phyloP scores from a whole-genome alignment of 2,797 vertebrate genomes.

The Adrianichthys oophorus region DNA sequence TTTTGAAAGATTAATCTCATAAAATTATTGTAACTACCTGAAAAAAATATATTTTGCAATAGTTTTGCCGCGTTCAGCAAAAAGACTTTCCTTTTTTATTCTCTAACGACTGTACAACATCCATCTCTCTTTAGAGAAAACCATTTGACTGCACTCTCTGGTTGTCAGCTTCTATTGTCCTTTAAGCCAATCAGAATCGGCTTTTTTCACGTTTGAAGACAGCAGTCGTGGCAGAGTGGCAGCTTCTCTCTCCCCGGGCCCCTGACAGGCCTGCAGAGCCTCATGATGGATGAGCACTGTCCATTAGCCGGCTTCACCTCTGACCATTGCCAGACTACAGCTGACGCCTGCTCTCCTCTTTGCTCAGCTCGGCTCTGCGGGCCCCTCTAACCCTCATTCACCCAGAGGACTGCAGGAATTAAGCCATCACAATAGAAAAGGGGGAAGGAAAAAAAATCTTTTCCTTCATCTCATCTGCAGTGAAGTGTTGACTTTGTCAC shows the following conservation, averaged over 20 bases:
- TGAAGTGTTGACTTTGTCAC: constrained; percentile 56
- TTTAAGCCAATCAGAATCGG: constrained; percentile 63
- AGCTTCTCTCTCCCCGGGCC: constrained; percentile 71
- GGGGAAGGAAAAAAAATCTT: constrained; percentile 3
- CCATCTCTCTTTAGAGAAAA: constrained; percentile 40
- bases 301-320: constrained; percentile 82
- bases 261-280: constrained; percentile 77
- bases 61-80: too few relatives aligned
- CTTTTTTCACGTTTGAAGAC: constrained; percentile 58
- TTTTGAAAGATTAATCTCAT: too few relatives aligned
- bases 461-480: constrained; percentile 34
- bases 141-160: constrained; percentile 52
- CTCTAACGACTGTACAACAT: constrained; percentile 23
- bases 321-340: constrained; percentile 79
- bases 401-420: constrained; percentile 74
- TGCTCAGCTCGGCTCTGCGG: constrained; percentile 42
- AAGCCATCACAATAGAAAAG: constrained; percentile 74
- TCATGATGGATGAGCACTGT: constrained; percentile 85
- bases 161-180: constrained; percentile 66
- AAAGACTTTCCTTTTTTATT: constrained; percentile 1
- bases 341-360: constrained; percentile 78
- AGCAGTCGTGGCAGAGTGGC: constrained; percentile 64
- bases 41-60: constrained; percentile 7
- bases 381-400: constrained; percentile 67
- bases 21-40: too few relatives aligned